Evolutionary conservation across 2,113 vertebrate genomes (phyloP).

Genomic region (Dolichallabes microphthalmus): DNA sequence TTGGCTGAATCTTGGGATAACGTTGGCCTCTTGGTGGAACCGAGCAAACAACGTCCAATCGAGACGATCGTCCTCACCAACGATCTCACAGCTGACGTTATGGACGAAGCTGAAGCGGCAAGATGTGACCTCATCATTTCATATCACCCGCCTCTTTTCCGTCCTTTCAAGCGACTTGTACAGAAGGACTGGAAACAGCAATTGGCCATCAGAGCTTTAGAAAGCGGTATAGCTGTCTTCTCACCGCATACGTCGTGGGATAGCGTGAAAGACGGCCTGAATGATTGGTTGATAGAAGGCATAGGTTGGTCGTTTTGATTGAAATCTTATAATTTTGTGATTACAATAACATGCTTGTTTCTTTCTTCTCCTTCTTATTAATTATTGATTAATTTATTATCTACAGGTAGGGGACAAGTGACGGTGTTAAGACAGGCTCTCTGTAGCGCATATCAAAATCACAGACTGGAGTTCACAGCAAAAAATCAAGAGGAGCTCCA

Average conservation of each 20-base stretch:
- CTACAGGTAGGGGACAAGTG: constrained; percentile 69
- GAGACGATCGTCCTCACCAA: constrained; percentile 85
- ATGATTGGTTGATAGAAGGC: constrained; percentile 84
- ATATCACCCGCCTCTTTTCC: constrained; percentile 91
- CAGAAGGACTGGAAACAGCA: constrained; percentile 89
- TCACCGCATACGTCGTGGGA: constrained; percentile 92
- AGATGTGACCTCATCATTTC: constrained; percentile 84
- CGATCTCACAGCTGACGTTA: constrained; percentile 85
- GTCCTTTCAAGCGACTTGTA: constrained; percentile 79
- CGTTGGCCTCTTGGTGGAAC: constrained; percentile 90
- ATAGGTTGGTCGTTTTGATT: constrained; percentile 64
- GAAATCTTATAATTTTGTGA: not conserved
- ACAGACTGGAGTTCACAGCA: constrained; percentile 80
- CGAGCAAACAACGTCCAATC: constrained; percentile 78
- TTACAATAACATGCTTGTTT: not conserved
- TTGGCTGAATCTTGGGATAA: constrained; percentile 96
- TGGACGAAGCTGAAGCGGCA: constrained; percentile 82
- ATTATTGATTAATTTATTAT: not conserved
- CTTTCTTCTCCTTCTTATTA: not conserved
- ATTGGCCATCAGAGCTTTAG: constrained; percentile 81
- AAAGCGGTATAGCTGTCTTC: constrained; percentile 84
- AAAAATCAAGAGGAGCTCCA: constrained; percentile 65
- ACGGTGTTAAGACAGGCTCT: constrained; percentile 70
- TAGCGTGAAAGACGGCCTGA: constrained; percentile 82
- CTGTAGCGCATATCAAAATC: constrained; percentile 60